phyloP scores from a whole-genome alignment of 2,888 invertebrate genomes.

The Galerucella nymphaeae region DNA sequence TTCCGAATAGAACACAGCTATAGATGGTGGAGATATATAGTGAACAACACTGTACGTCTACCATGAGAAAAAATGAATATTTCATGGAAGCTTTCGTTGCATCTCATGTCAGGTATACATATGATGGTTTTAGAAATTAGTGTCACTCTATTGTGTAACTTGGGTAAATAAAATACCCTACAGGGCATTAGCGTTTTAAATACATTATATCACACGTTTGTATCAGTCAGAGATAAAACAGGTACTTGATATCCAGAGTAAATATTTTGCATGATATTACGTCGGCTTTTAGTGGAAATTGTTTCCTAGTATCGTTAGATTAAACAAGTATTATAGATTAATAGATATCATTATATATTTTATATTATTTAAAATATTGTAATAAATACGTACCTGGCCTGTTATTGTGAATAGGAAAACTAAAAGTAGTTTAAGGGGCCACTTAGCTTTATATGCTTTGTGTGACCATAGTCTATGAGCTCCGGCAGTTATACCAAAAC shows the following conservation, averaged over 20 bases:
- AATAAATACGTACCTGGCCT: conserved; percentile 73
- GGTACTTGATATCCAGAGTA: background rate
- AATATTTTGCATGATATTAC: background rate
- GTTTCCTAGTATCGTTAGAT: background rate
- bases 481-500: conserved; percentile 85
- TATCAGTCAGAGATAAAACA: background rate
- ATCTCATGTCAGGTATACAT: no score
- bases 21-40: no score
- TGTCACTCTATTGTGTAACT: no score
- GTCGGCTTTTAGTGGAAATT: background rate
- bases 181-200: no score
- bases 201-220: background rate
- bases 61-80: no score
- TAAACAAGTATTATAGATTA: no score
- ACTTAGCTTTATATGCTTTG: conserved; percentile 78
- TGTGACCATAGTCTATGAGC: conserved; percentile 87
- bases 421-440: conserved; percentile 76
- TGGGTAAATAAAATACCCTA: no score
- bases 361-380: background rate
- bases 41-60: no score
- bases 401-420: conserved; percentile 81
- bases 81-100: no score
- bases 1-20: no score
- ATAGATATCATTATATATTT: background rate
- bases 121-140: no score